These are phyloP conservation scores for Amblyjoppa proteus DNA, from an alignment of 2,888 invertebrate genomes.

Conservation along the genomic window DNA sequence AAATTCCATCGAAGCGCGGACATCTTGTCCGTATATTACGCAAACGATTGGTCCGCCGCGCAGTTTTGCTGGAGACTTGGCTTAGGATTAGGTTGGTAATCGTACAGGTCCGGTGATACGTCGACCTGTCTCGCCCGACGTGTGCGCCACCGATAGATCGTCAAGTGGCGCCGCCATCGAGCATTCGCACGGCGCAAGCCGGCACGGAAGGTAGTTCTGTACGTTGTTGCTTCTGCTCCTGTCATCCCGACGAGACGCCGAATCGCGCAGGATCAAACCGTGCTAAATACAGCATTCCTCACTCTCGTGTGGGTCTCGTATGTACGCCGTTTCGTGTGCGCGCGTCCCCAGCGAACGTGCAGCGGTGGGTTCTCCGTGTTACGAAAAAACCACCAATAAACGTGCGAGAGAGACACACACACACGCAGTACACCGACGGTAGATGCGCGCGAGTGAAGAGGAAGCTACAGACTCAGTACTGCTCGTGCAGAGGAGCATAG, in stretches of 20 bases:
- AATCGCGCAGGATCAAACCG: conserved; percentile 47
- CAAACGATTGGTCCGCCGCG: too few relatives aligned
- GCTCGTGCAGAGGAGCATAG: conserved; percentile 56
- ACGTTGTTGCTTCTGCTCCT: conserved; percentile 24
- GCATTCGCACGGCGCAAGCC: conserved; percentile 43
- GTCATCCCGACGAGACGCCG: conserved; percentile 43
- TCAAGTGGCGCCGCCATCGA: conserved; percentile 1
- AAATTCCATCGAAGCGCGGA: too few relatives aligned
- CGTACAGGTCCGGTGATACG: too few relatives aligned
- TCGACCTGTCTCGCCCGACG: neutral
- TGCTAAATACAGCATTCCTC: conserved; percentile 3
- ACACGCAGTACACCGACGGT: neutral
- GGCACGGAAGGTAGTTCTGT: conserved; percentile 61
- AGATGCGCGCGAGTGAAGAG: conserved; percentile 5
- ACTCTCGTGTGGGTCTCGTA: conserved; percentile 12
- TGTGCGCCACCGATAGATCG: conserved; percentile 1
- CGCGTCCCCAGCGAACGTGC: conserved; percentile 26
- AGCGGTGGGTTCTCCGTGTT: conserved; percentile 13
- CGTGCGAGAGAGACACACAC: neutral
- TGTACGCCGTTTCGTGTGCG: conserved; percentile 23
- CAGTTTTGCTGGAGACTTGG: too few relatives aligned
- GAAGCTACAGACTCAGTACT: conserved; percentile 44
- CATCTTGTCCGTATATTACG: too few relatives aligned
- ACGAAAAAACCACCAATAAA: conserved; percentile 17
- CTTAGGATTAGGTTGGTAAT: too few relatives aligned